These are phyloP conservation scores for Tenodera sinensis DNA, from an alignment of 2,888 invertebrate genomes.

Conservation along the genomic window DNA sequence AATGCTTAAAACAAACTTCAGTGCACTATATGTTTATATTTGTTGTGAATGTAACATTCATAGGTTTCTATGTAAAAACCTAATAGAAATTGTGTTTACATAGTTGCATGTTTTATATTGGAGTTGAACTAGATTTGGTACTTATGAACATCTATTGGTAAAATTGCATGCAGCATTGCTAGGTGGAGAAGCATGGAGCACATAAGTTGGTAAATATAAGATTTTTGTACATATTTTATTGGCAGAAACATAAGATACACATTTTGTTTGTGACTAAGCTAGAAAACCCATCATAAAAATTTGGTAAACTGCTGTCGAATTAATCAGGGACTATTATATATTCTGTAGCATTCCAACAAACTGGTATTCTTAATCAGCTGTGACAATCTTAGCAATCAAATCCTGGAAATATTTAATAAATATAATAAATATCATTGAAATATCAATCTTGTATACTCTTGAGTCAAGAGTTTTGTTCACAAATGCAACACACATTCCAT, in stretches of 20 bases:
- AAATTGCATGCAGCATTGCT: not conserved
- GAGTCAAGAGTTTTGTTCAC: too few relatives aligned
- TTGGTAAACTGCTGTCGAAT: too few relatives aligned
- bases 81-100: not conserved
- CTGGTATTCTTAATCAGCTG: too few relatives aligned
- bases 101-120: not conserved
- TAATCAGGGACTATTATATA: too few relatives aligned
- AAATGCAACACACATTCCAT: too few relatives aligned
- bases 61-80: not conserved
- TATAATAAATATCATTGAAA: too few relatives aligned
- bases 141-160: not conserved
- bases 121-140: not conserved
- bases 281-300: not conserved
- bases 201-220: not conserved
- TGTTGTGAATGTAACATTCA: not conserved
- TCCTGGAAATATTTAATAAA: too few relatives aligned
- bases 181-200: not conserved
- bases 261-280: not conserved
- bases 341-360: too few relatives aligned
- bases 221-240: not conserved
- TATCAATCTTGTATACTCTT: too few relatives aligned
- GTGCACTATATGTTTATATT: not conserved
- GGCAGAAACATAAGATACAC: not conserved
- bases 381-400: too few relatives aligned
- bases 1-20: not conserved